phyloP scores from a whole-genome alignment of 2,888 invertebrate genomes.

The Eupsilia transversa region DNA sequence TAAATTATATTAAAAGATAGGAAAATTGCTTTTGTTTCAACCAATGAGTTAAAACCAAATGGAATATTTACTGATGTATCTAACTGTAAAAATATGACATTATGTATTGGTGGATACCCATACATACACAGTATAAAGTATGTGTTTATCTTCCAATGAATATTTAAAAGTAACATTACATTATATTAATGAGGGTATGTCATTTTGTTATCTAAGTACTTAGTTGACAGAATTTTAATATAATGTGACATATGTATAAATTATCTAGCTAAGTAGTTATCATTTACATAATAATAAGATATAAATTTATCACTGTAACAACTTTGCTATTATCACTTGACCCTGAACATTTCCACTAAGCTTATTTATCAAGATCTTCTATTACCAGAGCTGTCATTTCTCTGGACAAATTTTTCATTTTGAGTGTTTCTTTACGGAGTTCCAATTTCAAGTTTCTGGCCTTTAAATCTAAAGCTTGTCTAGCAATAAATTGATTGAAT shows the following conservation, averaged over 20 bases:
- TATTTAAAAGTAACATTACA: slow-evolving; percentile 10
- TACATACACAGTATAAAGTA: neutral
- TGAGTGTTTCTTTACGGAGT: slow-evolving; percentile 86
- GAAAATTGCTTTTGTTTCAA: slow-evolving; percentile 11
- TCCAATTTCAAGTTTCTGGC: slow-evolving; percentile 91
- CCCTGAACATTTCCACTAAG: slow-evolving; percentile 49
- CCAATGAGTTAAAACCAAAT: neutral
- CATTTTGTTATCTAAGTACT: slow-evolving; percentile 28
- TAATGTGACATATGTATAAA: slow-evolving; percentile 36
- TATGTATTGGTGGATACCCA: slow-evolving; percentile 21
- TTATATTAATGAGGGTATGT: slow-evolving; percentile 8
- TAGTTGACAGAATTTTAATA: neutral
- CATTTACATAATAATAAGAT: slow-evolving; percentile 45
- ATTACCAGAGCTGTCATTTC: slow-evolving; percentile 82
- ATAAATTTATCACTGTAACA: slow-evolving; percentile 52
- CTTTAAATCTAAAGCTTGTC: slow-evolving; percentile 92
- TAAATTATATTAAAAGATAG: slow-evolving; percentile 23
- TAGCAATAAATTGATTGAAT: slow-evolving; percentile 92
- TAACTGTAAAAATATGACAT: slow-evolving; percentile 19
- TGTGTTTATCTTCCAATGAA: neutral
- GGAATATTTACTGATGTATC: neutral
- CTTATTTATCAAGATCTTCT: slow-evolving; percentile 71
- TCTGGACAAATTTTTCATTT: slow-evolving; percentile 75
- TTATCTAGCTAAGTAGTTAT: slow-evolving; percentile 52
- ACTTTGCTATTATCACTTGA: slow-evolving; percentile 58